A percentile compares a stretch with the other conserved stretches of the same genome.
Evolutionary conservation across 2,888 invertebrate species (phyloP).

Genomic region (Drosophila flavopinicola): DNA sequence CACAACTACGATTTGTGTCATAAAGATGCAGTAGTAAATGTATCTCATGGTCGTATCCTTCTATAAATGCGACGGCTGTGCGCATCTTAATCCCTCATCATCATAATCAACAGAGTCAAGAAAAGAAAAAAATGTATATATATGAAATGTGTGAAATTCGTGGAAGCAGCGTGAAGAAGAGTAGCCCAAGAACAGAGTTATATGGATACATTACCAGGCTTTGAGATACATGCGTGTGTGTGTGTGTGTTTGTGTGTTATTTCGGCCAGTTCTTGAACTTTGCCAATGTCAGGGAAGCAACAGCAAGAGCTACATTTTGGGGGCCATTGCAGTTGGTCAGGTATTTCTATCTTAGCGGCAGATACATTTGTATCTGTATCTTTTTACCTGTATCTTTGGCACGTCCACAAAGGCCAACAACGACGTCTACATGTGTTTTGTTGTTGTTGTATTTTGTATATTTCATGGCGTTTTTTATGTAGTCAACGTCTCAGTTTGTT

Average conservation of each 20-base stretch:
- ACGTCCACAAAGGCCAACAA: constrained; percentile 58
- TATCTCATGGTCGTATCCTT: constrained; percentile 37
- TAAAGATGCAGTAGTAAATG: constrained; percentile 59
- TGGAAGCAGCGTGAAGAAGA: constrained; percentile 68
- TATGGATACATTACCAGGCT: constrained; percentile 28
- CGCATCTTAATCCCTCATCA: constrained; percentile 73
- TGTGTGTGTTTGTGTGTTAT: constrained; percentile 28
- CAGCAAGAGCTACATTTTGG: constrained; percentile 34
- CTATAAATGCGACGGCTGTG: constrained; percentile 34
- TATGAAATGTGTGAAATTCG: constrained; percentile 76
- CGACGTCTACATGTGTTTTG: constrained; percentile 70
- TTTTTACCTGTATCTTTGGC: constrained; percentile 78
- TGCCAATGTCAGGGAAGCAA: constrained; percentile 63
- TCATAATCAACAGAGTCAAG: constrained; percentile 65
- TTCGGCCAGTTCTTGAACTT: constrained; percentile 66
- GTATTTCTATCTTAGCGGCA: constrained; percentile 60
- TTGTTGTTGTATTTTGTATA: constrained; percentile 60
- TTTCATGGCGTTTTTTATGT: constrained; percentile 71
- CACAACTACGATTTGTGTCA: constrained; percentile 46
- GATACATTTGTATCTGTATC: constrained; percentile 74
- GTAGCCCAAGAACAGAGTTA: constrained; percentile 21
- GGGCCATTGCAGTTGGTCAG: constrained; percentile 67
- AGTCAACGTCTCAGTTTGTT: constrained; percentile 21
- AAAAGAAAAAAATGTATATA: constrained; percentile 14
- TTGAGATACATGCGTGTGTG: neutral